Conservation (phyloP, 1,140 invertebrate genomes). For the Conopomorpha cramerella region DNA sequence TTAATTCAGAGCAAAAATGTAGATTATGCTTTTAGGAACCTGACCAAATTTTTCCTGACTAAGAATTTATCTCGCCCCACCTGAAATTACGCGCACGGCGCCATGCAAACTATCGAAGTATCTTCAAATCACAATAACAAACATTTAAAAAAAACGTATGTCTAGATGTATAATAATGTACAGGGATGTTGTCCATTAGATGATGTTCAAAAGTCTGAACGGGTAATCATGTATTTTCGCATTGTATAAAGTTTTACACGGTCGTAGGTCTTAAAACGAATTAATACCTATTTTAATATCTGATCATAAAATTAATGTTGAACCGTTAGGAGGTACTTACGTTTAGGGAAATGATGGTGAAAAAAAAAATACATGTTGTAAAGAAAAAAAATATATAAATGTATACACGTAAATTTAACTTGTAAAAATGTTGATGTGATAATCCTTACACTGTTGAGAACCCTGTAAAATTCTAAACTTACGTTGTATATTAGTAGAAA, state of each 20-base stretch:
- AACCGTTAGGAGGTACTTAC: too few species aligned
- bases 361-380: too few species aligned
- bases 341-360: constrained; percentile 26
- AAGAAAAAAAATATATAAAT: too few species aligned
- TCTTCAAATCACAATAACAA: constrained; percentile 58
- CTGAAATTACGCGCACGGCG: too few species aligned
- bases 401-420: constrained; percentile 25
- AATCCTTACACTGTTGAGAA: constrained; percentile 35
- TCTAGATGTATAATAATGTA: constrained; percentile 53
- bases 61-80: too few species aligned
- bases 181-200: constrained; percentile 44
- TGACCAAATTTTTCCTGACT: too few species aligned
- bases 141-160: constrained; percentile 40
- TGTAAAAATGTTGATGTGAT: constrained; percentile 39
- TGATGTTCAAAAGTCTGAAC: constrained; percentile 54
- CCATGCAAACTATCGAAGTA: too few species aligned
- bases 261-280: constrained; percentile 32
- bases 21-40: too few species aligned
- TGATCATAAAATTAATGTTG: constrained; percentile 42
- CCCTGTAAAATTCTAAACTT: constrained; percentile 33
- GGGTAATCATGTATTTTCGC: constrained; percentile 51
- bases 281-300: constrained; percentile 56
- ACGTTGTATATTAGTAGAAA: constrained; percentile 25
- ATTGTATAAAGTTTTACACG: constrained; percentile 54
- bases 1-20: too few species aligned